These are phyloP conservation scores for Nannospalax galili DNA, from an alignment of 2,113 vertebrate genomes.

Conservation along the genomic window DNA sequence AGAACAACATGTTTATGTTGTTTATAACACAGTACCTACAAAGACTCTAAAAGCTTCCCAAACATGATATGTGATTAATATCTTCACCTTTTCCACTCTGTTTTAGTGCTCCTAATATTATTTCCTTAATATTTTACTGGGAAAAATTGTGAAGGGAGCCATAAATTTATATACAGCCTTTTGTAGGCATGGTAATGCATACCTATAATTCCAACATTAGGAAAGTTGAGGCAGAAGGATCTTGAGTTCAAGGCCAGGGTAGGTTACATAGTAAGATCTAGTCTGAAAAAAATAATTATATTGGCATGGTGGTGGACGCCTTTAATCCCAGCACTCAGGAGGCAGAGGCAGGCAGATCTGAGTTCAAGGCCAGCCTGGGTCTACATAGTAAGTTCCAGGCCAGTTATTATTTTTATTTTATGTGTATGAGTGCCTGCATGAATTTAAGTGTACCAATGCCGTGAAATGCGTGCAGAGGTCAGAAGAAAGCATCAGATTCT, in stretches of 20 bases:
- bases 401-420: too few relatives aligned
- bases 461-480: too few relatives aligned
- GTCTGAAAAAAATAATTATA: background rate
- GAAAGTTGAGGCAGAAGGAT: background rate
- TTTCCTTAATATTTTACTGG: background rate
- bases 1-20: background rate
- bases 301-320: background rate
- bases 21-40: background rate
- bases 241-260: background rate
- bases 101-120: background rate
- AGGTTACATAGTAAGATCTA: background rate
- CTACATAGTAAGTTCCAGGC: too few relatives aligned
- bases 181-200: background rate
- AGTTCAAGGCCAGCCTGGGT: too few relatives aligned
- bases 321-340: too few relatives aligned
- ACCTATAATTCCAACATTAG: background rate
- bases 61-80: background rate
- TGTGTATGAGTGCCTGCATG: too few relatives aligned
- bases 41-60: background rate
- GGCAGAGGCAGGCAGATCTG: too few relatives aligned
- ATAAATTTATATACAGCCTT: background rate
- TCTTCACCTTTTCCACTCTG: background rate
- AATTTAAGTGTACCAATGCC: too few relatives aligned
- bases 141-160: background rate
- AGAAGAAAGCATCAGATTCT: too few relatives aligned